Evolutionary conservation across 2,113 vertebrate genomes (phyloP).

Genomic region (Colistium nudipinnis): DNA sequence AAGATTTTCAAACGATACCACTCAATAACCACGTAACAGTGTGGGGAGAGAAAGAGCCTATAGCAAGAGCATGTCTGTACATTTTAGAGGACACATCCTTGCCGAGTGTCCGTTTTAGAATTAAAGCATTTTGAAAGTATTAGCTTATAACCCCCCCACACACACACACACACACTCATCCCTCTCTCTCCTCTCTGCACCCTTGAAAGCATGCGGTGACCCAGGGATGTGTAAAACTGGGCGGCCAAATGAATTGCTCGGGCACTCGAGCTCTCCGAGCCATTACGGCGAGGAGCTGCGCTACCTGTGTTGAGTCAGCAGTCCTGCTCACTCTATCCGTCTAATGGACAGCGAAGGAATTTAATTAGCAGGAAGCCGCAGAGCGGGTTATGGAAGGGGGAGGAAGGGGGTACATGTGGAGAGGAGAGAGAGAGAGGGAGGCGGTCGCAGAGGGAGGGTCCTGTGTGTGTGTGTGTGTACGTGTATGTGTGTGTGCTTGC

Average conservation of each 20-base stretch:
- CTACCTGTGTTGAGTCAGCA: slow-evolving; percentile 98
- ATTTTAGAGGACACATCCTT: slow-evolving; percentile 73
- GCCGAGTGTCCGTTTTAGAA: slow-evolving; percentile 63
- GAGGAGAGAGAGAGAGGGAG: neutral
- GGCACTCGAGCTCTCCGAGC: slow-evolving; percentile 73
- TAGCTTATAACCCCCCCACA: slow-evolving; percentile 50
- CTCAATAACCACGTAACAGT: no score
- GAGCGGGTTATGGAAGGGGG: slow-evolving; percentile 76
- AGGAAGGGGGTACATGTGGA: neutral
- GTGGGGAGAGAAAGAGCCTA: neutral
- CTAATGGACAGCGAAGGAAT: slow-evolving; percentile 98
- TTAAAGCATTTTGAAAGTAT: slow-evolving; percentile 67
- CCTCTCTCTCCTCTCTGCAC: slow-evolving; percentile 45
- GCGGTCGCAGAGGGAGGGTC: slow-evolving; percentile 3
- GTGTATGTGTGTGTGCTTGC: slow-evolving; percentile 33
- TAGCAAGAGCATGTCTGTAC: slow-evolving; percentile 46
- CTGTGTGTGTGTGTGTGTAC: slow-evolving; percentile 24
- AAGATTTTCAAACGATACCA: no score
- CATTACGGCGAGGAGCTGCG: slow-evolving; percentile 81
- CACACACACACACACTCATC: neutral
- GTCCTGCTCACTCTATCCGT: slow-evolving; percentile 91
- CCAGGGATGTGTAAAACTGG: slow-evolving; percentile 77
- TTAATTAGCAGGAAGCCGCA: slow-evolving; percentile 94
- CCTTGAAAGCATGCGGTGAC: slow-evolving; percentile 81
- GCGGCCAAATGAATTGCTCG: slow-evolving; percentile 80